Evolutionary conservation across 2,888 invertebrate genomes (phyloP).

Genomic region (Baccha elongata): DNA sequence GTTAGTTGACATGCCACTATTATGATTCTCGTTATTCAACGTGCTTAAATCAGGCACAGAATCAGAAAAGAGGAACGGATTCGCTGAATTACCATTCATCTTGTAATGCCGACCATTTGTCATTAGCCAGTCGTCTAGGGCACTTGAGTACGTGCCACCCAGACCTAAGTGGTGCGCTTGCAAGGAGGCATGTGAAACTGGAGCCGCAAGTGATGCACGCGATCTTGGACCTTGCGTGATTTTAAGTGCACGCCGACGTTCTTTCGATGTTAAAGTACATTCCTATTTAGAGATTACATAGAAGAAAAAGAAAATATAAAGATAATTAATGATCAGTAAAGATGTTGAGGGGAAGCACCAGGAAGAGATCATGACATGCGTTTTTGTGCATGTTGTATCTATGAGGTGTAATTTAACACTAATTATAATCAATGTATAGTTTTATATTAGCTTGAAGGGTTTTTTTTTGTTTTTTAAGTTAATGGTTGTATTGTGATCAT

Average conservation of each 20-base stretch:
- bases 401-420: constrained; percentile 20
- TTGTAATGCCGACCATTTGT: constrained; percentile 79
- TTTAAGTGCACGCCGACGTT: constrained; percentile 84
- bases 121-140: constrained; percentile 84
- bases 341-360: constrained; percentile 18
- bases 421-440: constrained; percentile 46
- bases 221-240: constrained; percentile 82
- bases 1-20: constrained; percentile 81
- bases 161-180: constrained; percentile 81
- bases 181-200: constrained; percentile 81
- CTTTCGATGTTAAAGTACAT: constrained; percentile 86
- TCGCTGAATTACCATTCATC: constrained; percentile 79
- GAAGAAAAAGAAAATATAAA: constrained; percentile 47
- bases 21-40: constrained; percentile 81
- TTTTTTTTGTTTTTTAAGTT: constrained; percentile 2
- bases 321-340: constrained; percentile 57
- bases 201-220: constrained; percentile 81
- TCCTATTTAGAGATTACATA: constrained; percentile 81
- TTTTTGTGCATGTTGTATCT: constrained; percentile 27
- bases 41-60: constrained; percentile 82
- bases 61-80: constrained; percentile 82
- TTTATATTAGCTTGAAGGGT: constrained; percentile 8
- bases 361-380: constrained; percentile 41
- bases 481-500: not conserved
- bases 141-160: constrained; percentile 83